These are phyloP conservation scores for Maylandia zebra DNA, from an alignment of 2,113 vertebrate genomes.

Conservation along the genomic window DNA sequence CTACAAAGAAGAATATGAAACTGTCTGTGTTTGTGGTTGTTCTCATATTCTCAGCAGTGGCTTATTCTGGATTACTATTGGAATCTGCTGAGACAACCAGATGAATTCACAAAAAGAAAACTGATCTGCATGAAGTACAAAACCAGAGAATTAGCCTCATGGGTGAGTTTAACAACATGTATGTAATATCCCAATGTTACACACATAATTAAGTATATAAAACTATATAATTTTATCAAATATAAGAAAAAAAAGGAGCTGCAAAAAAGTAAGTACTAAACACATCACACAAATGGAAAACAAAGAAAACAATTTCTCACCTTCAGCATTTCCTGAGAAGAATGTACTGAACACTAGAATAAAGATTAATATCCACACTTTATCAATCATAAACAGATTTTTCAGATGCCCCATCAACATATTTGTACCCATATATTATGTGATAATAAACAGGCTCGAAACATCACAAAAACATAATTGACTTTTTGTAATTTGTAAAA, in stretches of 20 bases:
- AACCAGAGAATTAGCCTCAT: background rate
- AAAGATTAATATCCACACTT: background rate
- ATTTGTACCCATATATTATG: background rate
- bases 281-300: background rate
- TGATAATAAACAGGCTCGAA: background rate
- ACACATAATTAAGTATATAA: background rate
- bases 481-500: background rate
- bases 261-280: rapidly evolving
- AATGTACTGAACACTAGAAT: background rate
- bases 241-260: background rate
- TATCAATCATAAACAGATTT: background rate
- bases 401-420: background rate
- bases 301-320: background rate
- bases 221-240: background rate
- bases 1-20: background rate
- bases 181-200: background rate
- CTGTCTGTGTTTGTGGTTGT: background rate
- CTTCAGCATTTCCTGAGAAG: background rate
- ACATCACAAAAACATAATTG: background rate
- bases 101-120: background rate
- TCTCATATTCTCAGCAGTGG: background rate
- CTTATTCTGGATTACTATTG: background rate
- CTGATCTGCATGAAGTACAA: background rate
- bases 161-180: background rate
- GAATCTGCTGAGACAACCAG: background rate